Conservation (phyloP, 2,888 invertebrate genomes). For the Ctena decussata region DNA sequence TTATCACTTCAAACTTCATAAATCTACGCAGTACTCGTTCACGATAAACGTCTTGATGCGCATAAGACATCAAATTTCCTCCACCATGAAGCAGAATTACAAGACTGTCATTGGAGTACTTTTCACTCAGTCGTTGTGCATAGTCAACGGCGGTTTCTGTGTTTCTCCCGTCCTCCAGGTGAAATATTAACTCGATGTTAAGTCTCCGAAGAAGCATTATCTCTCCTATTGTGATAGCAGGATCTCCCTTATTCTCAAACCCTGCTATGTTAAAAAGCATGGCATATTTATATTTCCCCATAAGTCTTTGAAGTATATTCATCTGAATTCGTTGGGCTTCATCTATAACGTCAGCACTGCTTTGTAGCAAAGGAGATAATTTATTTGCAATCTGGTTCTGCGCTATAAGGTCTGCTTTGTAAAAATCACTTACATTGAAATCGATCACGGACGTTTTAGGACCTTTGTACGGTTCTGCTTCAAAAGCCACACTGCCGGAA, state of each 20-base stretch:
- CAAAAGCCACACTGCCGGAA: too few relatives aligned
- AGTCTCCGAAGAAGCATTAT: constrained; percentile 37
- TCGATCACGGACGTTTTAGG: too few relatives aligned
- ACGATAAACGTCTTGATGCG: neutral
- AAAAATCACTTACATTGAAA: too few relatives aligned
- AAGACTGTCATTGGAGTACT: constrained; percentile 25
- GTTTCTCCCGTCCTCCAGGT: neutral
- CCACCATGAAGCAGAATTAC: constrained; percentile 68
- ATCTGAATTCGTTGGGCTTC: constrained; percentile 55
- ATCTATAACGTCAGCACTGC: constrained; percentile 33
- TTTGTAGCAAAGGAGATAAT: constrained; percentile 31
- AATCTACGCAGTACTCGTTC: neutral
- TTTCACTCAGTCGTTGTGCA: constrained; percentile 6
- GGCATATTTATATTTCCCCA: constrained; percentile 49
- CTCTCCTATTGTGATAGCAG: constrained; percentile 63
- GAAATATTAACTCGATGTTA: constrained; percentile 31
- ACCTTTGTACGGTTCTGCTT: too few relatives aligned
- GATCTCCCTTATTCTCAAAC: constrained; percentile 66
- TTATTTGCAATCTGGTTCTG: constrained; percentile 6
- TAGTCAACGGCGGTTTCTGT: neutral
- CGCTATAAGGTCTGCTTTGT: neutral
- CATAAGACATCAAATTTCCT: constrained; percentile 56
- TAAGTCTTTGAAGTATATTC: constrained; percentile 28
- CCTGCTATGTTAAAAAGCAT: constrained; percentile 59
- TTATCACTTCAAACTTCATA: constrained; percentile 21